phyloP scores from a whole-genome alignment of 35 echinoderm and acorn worm genomes.

The Hemicentrotus pulcherrimus region DNA sequence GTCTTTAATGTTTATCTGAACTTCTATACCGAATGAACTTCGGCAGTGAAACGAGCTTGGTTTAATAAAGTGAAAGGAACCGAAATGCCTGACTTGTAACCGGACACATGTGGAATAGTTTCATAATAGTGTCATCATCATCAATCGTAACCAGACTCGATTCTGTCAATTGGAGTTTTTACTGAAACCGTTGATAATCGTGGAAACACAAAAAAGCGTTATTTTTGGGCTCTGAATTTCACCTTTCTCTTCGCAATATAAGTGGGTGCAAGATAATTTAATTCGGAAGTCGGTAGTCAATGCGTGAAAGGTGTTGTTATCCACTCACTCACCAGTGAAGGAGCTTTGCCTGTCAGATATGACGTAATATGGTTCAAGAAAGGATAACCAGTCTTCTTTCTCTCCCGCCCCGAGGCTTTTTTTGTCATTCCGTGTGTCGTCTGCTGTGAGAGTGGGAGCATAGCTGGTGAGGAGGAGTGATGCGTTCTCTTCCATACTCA shows the following conservation, averaged over 20 bases:
- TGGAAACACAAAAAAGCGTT: not conserved
- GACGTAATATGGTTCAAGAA: not conserved
- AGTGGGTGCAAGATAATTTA: not conserved
- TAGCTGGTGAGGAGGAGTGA: not conserved
- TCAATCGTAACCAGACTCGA: slow-evolving; percentile 20
- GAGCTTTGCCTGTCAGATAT: not conserved
- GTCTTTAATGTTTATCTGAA: not conserved
- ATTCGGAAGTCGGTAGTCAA: not conserved
- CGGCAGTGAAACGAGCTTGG: not conserved
- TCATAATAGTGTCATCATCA: slow-evolving; percentile 4
- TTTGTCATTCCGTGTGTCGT: not conserved
- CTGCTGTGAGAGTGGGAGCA: not conserved
- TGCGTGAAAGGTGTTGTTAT: not conserved
- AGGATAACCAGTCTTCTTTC: not conserved
- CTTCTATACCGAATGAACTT: not conserved
- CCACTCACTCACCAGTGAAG: not conserved
- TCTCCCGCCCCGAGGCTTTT: not conserved
- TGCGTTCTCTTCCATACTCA: not conserved
- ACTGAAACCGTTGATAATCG: not conserved
- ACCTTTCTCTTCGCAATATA: not conserved
- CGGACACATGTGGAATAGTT: slow-evolving; percentile 31
- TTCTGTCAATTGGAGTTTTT: not conserved
- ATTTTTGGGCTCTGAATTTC: not conserved
- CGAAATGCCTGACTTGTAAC: not conserved
- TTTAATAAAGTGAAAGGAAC: not conserved